phyloP scores from a whole-genome alignment of 2,113 vertebrate genomes.

The Erythrocercus mccallii region DNA sequence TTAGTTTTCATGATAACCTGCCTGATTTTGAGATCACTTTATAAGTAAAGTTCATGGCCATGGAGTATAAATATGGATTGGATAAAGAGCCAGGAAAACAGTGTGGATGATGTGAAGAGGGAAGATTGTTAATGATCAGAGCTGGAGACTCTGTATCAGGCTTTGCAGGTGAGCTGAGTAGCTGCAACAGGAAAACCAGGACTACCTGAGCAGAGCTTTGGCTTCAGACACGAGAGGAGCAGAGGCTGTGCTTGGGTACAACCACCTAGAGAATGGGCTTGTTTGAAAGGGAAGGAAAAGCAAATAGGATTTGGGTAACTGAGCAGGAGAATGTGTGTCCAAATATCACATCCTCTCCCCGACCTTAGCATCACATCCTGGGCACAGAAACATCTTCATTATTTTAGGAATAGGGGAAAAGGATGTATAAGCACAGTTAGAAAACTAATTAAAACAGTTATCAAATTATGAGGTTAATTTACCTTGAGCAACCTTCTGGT shows the following conservation, averaged over 20 bases:
- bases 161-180: neutral
- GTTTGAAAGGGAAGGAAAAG: neutral
- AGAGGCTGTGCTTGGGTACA: neutral
- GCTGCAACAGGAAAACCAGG: neutral
- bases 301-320: neutral
- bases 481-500: neutral
- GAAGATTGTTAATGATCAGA: neutral
- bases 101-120: neutral
- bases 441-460: neutral
- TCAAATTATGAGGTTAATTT: neutral
- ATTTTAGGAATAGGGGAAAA: neutral
- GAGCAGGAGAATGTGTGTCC: rapidly evolving
- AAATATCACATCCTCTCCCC: neutral
- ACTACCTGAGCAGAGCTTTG: neutral
- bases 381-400: neutral
- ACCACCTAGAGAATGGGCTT: neutral
- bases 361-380: neutral
- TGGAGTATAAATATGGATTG: neutral
- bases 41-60: neutral
- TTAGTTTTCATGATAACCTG: neutral
- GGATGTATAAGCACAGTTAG: neutral
- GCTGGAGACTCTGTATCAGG: neutral
- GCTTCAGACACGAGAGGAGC: neutral
- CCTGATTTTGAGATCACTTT: neutral
- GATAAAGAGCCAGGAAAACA: neutral